Conservation (phyloP, 1,140 invertebrate species). For the Drosophila sechellia region DNA sequence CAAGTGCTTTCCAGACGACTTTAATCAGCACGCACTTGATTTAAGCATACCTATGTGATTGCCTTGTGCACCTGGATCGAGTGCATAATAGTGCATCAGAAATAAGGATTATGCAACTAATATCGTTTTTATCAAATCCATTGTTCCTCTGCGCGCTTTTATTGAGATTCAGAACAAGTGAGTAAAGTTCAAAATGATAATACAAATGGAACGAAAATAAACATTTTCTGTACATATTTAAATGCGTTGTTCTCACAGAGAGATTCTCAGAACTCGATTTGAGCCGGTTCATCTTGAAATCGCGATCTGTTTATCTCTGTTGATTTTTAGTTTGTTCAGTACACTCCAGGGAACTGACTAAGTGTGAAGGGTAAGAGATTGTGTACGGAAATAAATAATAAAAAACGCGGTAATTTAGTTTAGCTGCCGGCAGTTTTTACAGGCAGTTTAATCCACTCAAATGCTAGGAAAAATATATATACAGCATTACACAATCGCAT, state of each 20-base stretch:
- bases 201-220: conserved; percentile 35
- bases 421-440: background rate
- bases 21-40: conserved; percentile 21
- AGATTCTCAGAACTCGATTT: conserved; percentile 55
- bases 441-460: background rate
- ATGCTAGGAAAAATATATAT: background rate
- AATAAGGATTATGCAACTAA: conserved; percentile 18
- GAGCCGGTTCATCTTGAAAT: conserved; percentile 53
- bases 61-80: background rate
- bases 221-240: conserved; percentile 2
- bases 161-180: conserved; percentile 40
- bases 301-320: conserved; percentile 33
- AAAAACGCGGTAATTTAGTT: conserved; percentile 2
- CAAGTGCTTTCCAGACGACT: conserved; percentile 2
- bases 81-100: conserved; percentile 8
- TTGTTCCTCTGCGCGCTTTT: conserved; percentile 25
- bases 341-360: background rate
- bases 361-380: background rate
- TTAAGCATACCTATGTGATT: conserved; percentile 8
- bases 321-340: conserved; percentile 8
- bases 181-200: conserved; percentile 67
- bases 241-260: conserved; percentile 15
- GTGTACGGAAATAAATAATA: conserved; percentile 26
- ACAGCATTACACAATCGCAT: background rate
- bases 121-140: conserved; percentile 13